A percentile compares a stretch with the other conserved stretches of the same genome.
Conservation (phyloP, 1,140 invertebrate genomes). For the Bilobella aurantiaca region DNA sequence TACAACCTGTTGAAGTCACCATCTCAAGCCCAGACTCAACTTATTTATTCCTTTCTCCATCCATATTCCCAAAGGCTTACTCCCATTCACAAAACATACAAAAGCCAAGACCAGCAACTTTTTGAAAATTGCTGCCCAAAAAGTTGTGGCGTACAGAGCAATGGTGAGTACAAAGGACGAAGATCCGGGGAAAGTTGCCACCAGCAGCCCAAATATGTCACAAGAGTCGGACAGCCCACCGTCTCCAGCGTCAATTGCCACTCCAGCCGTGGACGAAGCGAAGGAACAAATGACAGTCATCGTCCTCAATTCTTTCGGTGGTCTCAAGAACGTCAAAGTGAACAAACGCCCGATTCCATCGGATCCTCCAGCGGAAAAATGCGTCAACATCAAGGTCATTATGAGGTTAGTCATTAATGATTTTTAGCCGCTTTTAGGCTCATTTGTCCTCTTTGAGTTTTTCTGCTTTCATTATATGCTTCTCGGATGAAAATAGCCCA, state of each 20-base stretch:
- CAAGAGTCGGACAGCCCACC: background rate
- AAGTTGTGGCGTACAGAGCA: background rate
- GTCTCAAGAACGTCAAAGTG: conserved; percentile 23
- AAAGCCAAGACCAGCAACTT: background rate
- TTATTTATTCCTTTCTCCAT: too few species aligned
- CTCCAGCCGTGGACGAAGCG: background rate
- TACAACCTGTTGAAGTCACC: conserved; percentile 10
- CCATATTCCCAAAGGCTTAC: background rate
- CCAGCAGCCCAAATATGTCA: background rate
- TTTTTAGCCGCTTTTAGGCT: too few species aligned
- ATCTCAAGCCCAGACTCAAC: too few species aligned
- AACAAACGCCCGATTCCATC: background rate
- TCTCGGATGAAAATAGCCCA: too few species aligned
- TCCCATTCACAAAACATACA: background rate
- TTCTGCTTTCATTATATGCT: too few species aligned
- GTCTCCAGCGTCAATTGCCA: background rate
- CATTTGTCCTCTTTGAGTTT: too few species aligned
- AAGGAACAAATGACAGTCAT: conserved; percentile 21
- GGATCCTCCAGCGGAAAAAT: background rate
- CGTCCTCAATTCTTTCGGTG: conserved; percentile 18
- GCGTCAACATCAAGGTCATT: conserved; percentile 15
- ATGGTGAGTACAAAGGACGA: conserved; percentile 4
- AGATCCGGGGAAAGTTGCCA: background rate
- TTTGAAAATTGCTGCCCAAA: background rate
- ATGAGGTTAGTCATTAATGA: conserved; percentile 13